phyloP scores from a whole-genome alignment of 2,797 vertebrate genomes.

The Spinus olivaceus region DNA sequence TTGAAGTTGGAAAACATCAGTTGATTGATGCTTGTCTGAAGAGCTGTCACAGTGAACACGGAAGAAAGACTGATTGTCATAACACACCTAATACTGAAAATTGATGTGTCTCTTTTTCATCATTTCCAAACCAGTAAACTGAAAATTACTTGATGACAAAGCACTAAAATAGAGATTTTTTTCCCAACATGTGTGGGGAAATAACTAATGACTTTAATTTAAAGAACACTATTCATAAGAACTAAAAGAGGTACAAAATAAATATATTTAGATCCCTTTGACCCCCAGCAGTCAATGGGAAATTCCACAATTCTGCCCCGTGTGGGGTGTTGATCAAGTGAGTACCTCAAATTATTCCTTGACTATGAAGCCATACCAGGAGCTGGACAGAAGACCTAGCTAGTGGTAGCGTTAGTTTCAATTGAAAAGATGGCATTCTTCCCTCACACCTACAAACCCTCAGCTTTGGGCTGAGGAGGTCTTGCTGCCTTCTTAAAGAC shows the following conservation, averaged over 20 bases:
- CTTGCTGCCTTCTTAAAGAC: not conserved
- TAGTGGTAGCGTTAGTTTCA: not conserved
- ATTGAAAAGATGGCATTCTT: not conserved
- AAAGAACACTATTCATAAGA: not conserved
- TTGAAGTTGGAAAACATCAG: slow-evolving; percentile 24
- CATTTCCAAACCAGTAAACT: not conserved
- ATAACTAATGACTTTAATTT: not conserved
- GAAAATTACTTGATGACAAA: not conserved
- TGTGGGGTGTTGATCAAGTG: not conserved
- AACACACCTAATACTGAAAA: slow-evolving; percentile 11
- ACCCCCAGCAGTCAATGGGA: not conserved
- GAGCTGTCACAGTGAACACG: not conserved
- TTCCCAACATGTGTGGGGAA: not conserved
- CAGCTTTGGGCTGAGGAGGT: not conserved
- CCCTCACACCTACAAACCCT: not conserved
- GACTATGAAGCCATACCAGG: not conserved
- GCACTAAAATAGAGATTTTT: not conserved
- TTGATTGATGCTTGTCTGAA: slow-evolving; percentile 21
- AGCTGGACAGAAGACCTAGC: not conserved
- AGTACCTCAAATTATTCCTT: not conserved
- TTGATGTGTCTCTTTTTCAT: not conserved
- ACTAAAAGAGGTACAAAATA: not conserved
- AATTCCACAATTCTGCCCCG: not conserved
- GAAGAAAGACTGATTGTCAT: slow-evolving; percentile 15
- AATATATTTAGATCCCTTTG: not conserved